phyloP scores from a whole-genome alignment of 2,888 invertebrate species.

The Anorthoa munda region DNA sequence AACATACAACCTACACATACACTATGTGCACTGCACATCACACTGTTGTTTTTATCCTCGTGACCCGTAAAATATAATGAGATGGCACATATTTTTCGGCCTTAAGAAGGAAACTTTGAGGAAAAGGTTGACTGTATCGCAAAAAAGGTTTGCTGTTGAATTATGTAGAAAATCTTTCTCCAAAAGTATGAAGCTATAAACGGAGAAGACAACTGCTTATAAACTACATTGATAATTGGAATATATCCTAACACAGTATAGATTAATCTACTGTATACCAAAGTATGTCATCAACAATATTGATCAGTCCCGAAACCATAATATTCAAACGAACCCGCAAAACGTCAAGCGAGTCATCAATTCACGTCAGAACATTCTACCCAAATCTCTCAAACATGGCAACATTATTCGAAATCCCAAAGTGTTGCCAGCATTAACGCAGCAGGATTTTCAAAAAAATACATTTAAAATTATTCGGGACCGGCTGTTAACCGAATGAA shows the following conservation, averaged over 20 bases:
- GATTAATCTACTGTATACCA: not conserved
- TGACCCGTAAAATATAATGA: slow-evolving; percentile 51
- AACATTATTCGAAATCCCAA: slow-evolving; percentile 18
- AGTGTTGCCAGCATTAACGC: slow-evolving; percentile 26
- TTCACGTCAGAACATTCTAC: slow-evolving; percentile 36
- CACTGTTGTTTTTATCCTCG: slow-evolving; percentile 41
- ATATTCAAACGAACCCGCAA: slow-evolving; percentile 3
- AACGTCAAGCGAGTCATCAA: slow-evolving; percentile 42
- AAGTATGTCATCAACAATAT: slow-evolving; percentile 13
- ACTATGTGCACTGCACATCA: slow-evolving; percentile 14
- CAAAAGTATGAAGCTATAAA: not conserved
- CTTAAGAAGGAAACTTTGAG: not conserved
- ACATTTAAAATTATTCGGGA: slow-evolving; percentile 40
- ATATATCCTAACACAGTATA: not conserved
- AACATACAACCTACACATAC: not conserved
- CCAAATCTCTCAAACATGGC: slow-evolving; percentile 1
- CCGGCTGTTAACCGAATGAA: slow-evolving; percentile 63
- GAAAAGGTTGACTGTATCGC: slow-evolving; percentile 14
- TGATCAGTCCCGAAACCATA: slow-evolving; percentile 8
- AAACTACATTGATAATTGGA: not conserved
- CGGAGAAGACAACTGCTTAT: not conserved
- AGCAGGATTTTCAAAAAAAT: slow-evolving; percentile 20
- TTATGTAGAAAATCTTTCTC: not conserved
- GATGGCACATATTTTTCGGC: slow-evolving; percentile 23
- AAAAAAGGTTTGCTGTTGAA: slow-evolving; percentile 7